Evolutionary conservation across 23 tunicate species (phyloP).

Genomic region (Oikopleura dioica): DNA sequence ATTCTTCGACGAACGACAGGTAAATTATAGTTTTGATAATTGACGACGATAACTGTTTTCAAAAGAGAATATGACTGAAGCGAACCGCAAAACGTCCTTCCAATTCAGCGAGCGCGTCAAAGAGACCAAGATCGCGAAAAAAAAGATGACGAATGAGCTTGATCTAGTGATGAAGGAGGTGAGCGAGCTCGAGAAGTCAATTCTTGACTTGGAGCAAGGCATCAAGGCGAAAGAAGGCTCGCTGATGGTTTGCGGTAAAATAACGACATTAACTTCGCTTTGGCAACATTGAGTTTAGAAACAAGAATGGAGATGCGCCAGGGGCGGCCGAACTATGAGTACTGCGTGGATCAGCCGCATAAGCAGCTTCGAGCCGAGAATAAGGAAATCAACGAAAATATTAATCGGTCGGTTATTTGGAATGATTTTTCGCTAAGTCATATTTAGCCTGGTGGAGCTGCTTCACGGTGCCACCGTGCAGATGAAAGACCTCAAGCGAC

Average conservation of each 20-base stretch:
- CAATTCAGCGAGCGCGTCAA: neutral
- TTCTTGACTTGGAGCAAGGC: neutral
- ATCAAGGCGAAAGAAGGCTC: neutral
- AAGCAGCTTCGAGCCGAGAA: neutral
- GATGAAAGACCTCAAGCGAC: neutral
- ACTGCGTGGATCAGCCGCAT: neutral
- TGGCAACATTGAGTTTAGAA: no score
- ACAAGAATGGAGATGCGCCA: neutral
- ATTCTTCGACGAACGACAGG: no score
- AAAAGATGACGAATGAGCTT: neutral
- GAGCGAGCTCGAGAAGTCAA: neutral
- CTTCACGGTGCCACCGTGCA: neutral
- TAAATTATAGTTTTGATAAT: no score
- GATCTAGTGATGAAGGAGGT: neutral
- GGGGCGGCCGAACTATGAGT: neutral
- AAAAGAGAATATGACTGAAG: neutral
- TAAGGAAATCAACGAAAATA: neutral
- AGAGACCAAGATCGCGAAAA: neutral
- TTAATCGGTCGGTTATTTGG: no score
- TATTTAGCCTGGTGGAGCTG: neutral
- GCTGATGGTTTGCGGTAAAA: neutral
- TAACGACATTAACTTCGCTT: no score
- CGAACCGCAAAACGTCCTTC: neutral
- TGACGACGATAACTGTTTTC: no score
- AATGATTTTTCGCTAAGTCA: no score